Base-by-base conservation (phyloP, 2,888 invertebrate species). In the Tuta absoluta region DNA sequence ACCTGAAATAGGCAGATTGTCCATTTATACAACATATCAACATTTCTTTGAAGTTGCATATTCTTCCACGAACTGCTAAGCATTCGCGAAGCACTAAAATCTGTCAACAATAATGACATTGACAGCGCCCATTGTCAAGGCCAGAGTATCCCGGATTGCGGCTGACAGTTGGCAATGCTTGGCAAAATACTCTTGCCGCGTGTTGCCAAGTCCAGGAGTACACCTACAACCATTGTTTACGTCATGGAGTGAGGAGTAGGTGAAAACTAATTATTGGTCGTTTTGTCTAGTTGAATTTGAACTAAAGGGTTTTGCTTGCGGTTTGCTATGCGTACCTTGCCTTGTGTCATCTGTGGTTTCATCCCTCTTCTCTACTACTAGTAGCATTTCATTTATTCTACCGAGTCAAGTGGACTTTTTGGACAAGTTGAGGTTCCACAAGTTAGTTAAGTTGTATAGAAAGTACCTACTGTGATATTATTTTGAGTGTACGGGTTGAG, bases 111-210 rank as follows among this genome's bases (percentile, higher is more conserved):
- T 60, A 45, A 66, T 71, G 75, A 69, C 78, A 77, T 75, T 78
- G 78, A 76, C 79, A 76, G 67, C 73, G 74, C 14, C 66, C 71
- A 68, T 71, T 75, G 79, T 77, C 79, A 79, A 79, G 78, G 79
- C 72, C 72, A 59, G 65, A 63, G 67, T 66, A 69, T 68, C 69
- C 69, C 66, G 70, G 68, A 68, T 67, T 61, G 60, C 33, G 45
- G 45, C 59, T 53, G 65, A 61, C 63, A 64, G 67, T 68, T 66
- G 67, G 65, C 68, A 68, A 63, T 63, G 67, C 67, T 70, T 70
- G 71, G 71, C 71, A 71, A 67, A 65, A 60, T 62, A 64, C 57
- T 56, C 65, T 48, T 19, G 23, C 51, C 62, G 70, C 66, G 65
- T 65, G 70, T 57, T 72, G 74, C 72, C 71, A 71, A 64, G 21